These are phyloP conservation scores for Drosophila melanosoma DNA, from an alignment of 2,888 invertebrate species.

Conservation along the genomic window DNA sequence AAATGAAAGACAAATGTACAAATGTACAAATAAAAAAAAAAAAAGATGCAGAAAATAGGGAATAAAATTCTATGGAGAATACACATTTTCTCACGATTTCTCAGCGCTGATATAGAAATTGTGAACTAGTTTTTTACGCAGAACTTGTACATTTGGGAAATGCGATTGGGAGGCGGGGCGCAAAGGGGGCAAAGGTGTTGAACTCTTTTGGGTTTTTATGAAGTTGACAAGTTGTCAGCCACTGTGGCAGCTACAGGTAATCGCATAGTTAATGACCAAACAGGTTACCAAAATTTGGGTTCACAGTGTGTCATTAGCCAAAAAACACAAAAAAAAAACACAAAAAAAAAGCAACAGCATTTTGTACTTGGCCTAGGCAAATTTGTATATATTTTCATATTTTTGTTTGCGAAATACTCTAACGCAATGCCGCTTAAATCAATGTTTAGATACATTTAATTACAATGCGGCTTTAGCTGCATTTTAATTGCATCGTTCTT, in stretches of 20 bases:
- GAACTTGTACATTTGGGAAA: conserved; percentile 74
- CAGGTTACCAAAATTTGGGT: conserved; percentile 59
- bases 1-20: neutral
- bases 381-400: conserved; percentile 26
- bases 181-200: conserved; percentile 60
- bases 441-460: conserved; percentile 81
- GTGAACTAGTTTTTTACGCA: conserved; percentile 73
- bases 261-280: conserved; percentile 53
- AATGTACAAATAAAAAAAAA: no score
- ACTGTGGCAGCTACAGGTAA: conserved; percentile 43
- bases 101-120: conserved; percentile 56
- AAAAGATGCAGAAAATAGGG: conserved; percentile 35
- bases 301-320: conserved; percentile 59
- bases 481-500: conserved; percentile 81
- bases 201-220: conserved; percentile 65
- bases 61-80: conserved; percentile 58
- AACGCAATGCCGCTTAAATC: conserved; percentile 46
- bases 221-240: conserved; percentile 54
- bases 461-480: conserved; percentile 68
- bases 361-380: conserved; percentile 48
- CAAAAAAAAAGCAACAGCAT: conserved; percentile 6
- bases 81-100: conserved; percentile 79
- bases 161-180: conserved; percentile 13
- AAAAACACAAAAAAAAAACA: neutral
- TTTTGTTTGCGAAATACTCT: conserved; percentile 54